Evolutionary conservation across 2,888 invertebrate species (phyloP).

Genomic region (Caenorhabditis wallacei): DNA sequence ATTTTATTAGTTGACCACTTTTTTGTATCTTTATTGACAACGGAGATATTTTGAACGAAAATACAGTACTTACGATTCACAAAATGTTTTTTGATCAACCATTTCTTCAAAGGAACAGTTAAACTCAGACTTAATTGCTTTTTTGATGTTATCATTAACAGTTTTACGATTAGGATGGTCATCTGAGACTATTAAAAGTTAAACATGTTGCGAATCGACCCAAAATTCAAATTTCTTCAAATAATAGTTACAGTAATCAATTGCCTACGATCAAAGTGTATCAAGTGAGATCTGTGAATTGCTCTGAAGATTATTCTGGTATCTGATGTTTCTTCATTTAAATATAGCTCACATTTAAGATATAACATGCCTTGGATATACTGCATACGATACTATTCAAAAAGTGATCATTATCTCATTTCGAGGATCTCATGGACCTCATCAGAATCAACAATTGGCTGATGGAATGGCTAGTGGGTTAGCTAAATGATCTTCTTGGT

Average conservation of each 20-base stretch:
- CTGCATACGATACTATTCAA: conserved; percentile 36
- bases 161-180: not conserved
- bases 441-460: conserved; percentile 28
- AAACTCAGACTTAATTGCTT: not conserved
- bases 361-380: conserved; percentile 49
- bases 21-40: too few species aligned
- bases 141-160: not conserved
- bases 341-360: conserved; percentile 11
- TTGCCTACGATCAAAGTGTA: conserved; percentile 44
- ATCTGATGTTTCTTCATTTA: not conserved
- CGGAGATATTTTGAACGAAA: too few species aligned
- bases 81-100: too few species aligned
- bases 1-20: too few species aligned
- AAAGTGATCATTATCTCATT: conserved; percentile 43
- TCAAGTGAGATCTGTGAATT: conserved; percentile 25
- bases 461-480: conserved; percentile 28
- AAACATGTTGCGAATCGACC: not conserved
- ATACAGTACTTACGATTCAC: too few species aligned
- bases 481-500: not conserved
- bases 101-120: too few species aligned
- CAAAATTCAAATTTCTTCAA: not conserved
- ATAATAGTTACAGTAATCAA: conserved; percentile 40
- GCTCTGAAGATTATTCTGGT: conserved; percentile 10
- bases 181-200: not conserved
- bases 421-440: conserved; percentile 47